Percentiles rank a stretch among this genome's conserved stretches.
These are phyloP conservation scores for Ruditapes philippinarum DNA, from an alignment of 1,140 invertebrate species.

Conservation along the genomic window DNA sequence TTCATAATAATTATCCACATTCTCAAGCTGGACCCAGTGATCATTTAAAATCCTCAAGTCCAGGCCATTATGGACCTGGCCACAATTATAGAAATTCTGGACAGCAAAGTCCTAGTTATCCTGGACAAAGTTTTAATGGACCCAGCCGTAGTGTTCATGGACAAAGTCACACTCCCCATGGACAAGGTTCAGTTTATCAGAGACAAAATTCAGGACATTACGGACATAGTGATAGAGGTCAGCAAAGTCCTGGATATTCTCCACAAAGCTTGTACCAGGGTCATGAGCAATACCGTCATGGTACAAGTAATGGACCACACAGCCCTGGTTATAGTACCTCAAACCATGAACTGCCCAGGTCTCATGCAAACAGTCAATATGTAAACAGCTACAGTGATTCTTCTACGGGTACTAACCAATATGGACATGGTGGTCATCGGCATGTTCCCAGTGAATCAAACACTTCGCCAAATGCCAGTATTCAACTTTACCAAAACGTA, in stretches of 20 bases:
- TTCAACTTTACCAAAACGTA: slow-evolving; percentile 17
- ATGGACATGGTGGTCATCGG: background rate
- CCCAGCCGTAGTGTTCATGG: background rate
- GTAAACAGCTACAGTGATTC: background rate
- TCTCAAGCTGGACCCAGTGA: background rate
- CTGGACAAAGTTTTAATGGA: background rate
- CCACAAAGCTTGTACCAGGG: background rate
- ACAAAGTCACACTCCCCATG: background rate
- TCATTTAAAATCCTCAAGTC: background rate
- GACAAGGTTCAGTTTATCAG: background rate
- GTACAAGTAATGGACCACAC: background rate
- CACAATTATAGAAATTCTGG: slow-evolving; percentile 29
- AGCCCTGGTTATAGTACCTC: background rate
- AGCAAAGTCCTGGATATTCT: background rate
- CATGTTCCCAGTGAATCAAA: background rate
- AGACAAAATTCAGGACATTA: background rate
- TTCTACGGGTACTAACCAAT: background rate
- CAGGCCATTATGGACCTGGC: background rate
- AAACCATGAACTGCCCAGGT: background rate
- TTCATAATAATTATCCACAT: background rate
- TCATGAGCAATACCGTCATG: background rate
- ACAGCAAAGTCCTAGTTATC: slow-evolving; percentile 1
- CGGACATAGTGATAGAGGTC: background rate
- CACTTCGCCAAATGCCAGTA: background rate
- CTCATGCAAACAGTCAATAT: slow-evolving; percentile 4